These are phyloP conservation scores for Sisyra nigra DNA, from an alignment of 2,888 invertebrate species.

Conservation along the genomic window DNA sequence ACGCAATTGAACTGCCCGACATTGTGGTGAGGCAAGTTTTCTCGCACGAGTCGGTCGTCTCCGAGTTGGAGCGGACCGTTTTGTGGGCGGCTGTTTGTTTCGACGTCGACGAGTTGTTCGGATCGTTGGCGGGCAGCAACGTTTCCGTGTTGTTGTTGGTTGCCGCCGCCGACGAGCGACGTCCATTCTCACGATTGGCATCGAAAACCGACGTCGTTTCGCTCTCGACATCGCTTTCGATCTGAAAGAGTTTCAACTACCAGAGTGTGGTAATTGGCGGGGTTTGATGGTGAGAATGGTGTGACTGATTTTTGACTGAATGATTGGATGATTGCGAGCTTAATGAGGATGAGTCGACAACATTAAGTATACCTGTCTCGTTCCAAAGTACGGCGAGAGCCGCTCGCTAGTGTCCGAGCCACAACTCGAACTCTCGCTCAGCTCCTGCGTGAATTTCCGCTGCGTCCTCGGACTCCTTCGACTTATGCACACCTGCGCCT, in stretches of 20 bases:
- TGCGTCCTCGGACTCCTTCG: slow-evolving; percentile 45
- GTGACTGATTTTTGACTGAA: too few species aligned
- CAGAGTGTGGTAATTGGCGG: slow-evolving; percentile 5
- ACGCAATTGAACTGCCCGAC: slow-evolving; percentile 39
- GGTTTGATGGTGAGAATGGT: neutral
- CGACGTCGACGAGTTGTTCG: slow-evolving; percentile 21
- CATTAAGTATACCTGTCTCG: slow-evolving; percentile 30
- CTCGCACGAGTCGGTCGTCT: slow-evolving; percentile 22
- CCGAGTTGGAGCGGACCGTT: slow-evolving; percentile 33
- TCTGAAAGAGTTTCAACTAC: slow-evolving; percentile 29
- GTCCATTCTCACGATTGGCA: slow-evolving; percentile 25
- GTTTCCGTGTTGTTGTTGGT: slow-evolving; percentile 33
- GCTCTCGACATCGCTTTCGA: slow-evolving; percentile 43
- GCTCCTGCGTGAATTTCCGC: slow-evolving; percentile 41
- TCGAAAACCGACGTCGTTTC: slow-evolving; percentile 40
- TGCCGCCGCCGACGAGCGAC: slow-evolving; percentile 30
- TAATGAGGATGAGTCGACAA: neutral
- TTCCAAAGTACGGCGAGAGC: slow-evolving; percentile 33
- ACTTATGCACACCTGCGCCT: slow-evolving; percentile 37
- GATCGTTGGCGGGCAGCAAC: slow-evolving; percentile 20
- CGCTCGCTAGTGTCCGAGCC: slow-evolving; percentile 51
- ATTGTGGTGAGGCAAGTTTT: slow-evolving; percentile 35
- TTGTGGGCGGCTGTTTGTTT: slow-evolving; percentile 12
- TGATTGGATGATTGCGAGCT: neutral
- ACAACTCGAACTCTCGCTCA: slow-evolving; percentile 53